Percentiles rank a stretch among this genome's conserved stretches.
Evolutionary conservation across 2,797 vertebrate species (phyloP).

Genomic region (Strix occidentalis): DNA sequence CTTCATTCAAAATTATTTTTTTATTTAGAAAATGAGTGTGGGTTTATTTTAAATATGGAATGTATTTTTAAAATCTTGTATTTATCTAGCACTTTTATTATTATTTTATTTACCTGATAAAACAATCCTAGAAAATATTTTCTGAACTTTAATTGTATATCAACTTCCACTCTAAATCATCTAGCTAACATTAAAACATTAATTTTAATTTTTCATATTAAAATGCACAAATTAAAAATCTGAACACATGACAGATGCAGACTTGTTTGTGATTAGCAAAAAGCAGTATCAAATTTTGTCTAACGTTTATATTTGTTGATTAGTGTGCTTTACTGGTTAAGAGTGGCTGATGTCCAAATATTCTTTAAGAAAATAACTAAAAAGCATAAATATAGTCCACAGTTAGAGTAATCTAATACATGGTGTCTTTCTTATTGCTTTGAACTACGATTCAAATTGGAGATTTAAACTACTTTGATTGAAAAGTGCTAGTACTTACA

Average conservation of each 20-base stretch:
- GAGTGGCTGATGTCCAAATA: not conserved
- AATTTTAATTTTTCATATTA: not conserved
- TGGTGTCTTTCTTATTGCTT: not conserved
- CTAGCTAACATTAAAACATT: not conserved
- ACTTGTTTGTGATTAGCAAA: not conserved
- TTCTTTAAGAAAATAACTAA: not conserved
- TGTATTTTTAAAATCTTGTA: not conserved
- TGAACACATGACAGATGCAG: not conserved
- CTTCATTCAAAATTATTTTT: not conserved
- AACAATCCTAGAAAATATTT: not conserved
- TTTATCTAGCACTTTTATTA: not conserved
- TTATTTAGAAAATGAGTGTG: not conserved
- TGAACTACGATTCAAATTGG: not conserved
- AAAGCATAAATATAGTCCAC: not conserved
- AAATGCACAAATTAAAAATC: not conserved
- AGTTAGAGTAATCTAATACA: not conserved
- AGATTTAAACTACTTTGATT: not conserved
- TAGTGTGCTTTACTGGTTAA: not conserved
- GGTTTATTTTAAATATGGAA: not conserved
- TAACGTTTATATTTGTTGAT: not conserved
- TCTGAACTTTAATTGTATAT: not conserved
- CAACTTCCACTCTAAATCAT: not conserved
- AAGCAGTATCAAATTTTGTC: not conserved
- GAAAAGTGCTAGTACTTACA: not conserved
- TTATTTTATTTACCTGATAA: not conserved